phyloP scores from a whole-genome alignment of 2,888 invertebrate species.

The Drosophila hamatofila region DNA sequence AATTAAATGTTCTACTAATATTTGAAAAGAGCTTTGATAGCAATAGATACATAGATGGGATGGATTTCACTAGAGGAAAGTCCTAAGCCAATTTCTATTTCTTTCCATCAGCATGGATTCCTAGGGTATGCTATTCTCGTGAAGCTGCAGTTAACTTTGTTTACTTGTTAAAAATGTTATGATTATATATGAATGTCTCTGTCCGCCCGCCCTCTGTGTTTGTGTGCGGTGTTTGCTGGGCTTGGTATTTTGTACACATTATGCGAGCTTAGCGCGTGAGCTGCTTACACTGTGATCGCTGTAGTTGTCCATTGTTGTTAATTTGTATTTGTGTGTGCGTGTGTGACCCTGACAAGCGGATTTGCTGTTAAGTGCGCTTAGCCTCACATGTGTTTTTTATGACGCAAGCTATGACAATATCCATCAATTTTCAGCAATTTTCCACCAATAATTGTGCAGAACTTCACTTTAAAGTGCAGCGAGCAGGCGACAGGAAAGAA shows the following conservation, averaged over 20 bases:
- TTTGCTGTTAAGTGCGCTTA: constrained; percentile 62
- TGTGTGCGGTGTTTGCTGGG: constrained; percentile 12
- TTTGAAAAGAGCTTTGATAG: too few species aligned
- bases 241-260: constrained; percentile 54
- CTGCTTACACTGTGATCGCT: constrained; percentile 54
- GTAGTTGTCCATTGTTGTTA: constrained; percentile 57
- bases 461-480: constrained; percentile 18
- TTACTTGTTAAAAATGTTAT: constrained; percentile 65
- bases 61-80: too few species aligned
- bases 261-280: constrained; percentile 70
- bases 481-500: background rate
- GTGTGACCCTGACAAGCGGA: constrained; percentile 62
- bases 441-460: constrained; percentile 13
- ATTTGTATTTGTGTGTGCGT: constrained; percentile 23
- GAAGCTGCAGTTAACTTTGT: background rate
- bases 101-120: too few species aligned
- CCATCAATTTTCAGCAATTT: constrained; percentile 31
- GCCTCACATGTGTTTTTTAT: constrained; percentile 32
- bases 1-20: too few species aligned
- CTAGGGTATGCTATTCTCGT: constrained; percentile 1
- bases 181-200: constrained; percentile 22
- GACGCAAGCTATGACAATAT: constrained; percentile 53
- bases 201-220: constrained; percentile 15
- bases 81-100: too few species aligned
- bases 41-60: too few species aligned